Percentiles rank a stretch among this genome's conserved stretches.
Conservation (phyloP, 2,797 vertebrate genomes). For the Danionella dracula region DNA sequence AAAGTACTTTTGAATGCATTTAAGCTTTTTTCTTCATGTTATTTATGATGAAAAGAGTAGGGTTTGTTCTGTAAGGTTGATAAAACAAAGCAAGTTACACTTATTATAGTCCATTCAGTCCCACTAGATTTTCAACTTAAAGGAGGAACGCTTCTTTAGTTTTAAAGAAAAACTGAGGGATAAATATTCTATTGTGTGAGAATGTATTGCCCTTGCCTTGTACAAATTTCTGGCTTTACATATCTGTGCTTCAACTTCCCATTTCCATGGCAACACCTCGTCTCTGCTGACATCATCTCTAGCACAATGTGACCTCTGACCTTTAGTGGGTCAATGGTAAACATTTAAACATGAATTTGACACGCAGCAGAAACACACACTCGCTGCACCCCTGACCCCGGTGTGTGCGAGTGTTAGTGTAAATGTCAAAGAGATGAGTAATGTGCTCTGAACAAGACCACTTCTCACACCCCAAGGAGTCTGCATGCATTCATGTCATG, state of each 20-base stretch:
- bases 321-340: slow-evolving; percentile 10
- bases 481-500: not conserved
- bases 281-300: not conserved
- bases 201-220: not conserved
- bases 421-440: slow-evolving; percentile 41
- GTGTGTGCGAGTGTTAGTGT: slow-evolving; percentile 3
- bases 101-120: too few species aligned
- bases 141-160: not conserved
- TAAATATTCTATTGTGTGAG: not conserved
- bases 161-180: not conserved
- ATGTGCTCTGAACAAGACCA: slow-evolving; percentile 13
- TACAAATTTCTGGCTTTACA: slow-evolving; percentile 24
- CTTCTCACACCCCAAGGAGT: not conserved
- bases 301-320: slow-evolving; percentile 23
- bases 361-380: not conserved
- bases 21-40: too few species aligned
- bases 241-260: slow-evolving; percentile 13
- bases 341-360: slow-evolving; percentile 1
- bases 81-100: too few species aligned
- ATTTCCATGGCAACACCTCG: slow-evolving; percentile 13
- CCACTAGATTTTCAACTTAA: too few species aligned
- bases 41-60: too few species aligned
- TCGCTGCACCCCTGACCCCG: not conserved
- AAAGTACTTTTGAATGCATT: too few species aligned
- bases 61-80: too few species aligned